Percentiles rank a stretch among this genome's conserved stretches.
phyloP scores from a whole-genome alignment of 2,888 invertebrate species.

The Hyalella azteca region DNA sequence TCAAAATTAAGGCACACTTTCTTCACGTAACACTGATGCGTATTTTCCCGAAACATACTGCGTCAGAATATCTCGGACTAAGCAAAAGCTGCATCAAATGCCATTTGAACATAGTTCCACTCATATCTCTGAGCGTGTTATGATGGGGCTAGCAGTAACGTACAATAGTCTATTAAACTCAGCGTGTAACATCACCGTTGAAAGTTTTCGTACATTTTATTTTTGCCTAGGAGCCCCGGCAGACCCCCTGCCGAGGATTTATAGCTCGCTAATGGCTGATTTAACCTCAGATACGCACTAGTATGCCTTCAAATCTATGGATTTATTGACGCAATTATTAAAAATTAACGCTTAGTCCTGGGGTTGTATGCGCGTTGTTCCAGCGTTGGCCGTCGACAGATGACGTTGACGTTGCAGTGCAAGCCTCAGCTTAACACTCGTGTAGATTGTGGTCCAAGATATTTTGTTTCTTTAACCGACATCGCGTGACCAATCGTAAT shows the following conservation, averaged over 20 bases:
- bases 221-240: not conserved
- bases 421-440: not conserved
- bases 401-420: not conserved
- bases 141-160: no score
- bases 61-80: no score
- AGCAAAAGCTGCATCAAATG: no score
- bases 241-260: not conserved
- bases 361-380: not conserved
- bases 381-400: not conserved
- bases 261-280: conserved; percentile 22
- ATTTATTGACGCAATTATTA: conserved; percentile 6
- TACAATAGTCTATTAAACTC: no score
- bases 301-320: not conserved
- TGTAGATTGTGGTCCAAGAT: not conserved
- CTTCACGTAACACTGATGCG: no score
- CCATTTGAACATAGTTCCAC: no score
- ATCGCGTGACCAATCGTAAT: no score
- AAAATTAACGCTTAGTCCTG: not conserved
- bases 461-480: no score
- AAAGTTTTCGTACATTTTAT: not conserved
- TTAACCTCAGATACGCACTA: conserved; percentile 29
- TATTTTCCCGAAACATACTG: no score
- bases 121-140: no score
- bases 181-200: not conserved
- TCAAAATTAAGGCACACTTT: no score